Conservation (phyloP, 2,797 vertebrate species). For the Cichlasoma orientale region DNA sequence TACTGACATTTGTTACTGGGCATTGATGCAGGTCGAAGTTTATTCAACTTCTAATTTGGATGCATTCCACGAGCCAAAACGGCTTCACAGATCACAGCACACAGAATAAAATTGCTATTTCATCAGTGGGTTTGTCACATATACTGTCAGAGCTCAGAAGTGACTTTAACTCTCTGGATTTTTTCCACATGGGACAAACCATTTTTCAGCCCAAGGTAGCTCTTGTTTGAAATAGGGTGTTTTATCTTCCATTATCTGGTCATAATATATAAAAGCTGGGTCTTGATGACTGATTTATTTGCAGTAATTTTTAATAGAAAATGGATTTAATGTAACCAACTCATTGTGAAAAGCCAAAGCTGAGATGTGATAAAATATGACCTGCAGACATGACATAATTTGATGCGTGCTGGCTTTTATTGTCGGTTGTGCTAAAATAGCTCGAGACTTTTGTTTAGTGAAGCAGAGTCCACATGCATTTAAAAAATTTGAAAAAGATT, state of each 20-base stretch:
- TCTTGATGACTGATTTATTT: background rate
- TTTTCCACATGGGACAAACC: background rate
- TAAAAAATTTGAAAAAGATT: background rate
- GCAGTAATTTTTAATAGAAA: background rate
- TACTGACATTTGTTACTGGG: background rate
- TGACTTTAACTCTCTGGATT: background rate
- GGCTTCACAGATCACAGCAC: background rate
- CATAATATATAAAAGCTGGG: background rate
- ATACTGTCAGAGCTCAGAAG: background rate
- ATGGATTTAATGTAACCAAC: background rate
- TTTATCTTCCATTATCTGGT: background rate
- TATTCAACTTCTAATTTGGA: constrained; percentile 2
- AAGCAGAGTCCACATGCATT: background rate
- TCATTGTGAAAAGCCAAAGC: too few relatives aligned
- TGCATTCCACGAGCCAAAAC: background rate
- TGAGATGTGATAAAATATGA: too few relatives aligned
- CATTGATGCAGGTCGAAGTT: background rate
- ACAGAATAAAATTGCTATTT: constrained; percentile 2
- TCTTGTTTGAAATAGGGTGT: background rate
- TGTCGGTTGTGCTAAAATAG: background rate
- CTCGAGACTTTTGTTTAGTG: background rate
- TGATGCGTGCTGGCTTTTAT: too few relatives aligned
- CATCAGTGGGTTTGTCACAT: background rate
- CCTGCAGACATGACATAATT: too few relatives aligned
- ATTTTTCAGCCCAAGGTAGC: background rate